A percentile compares a stretch with the other conserved stretches of the same genome.
Evolutionary conservation across 2,797 vertebrate species (phyloP).

Genomic region (Alosa sapidissima): DNA sequence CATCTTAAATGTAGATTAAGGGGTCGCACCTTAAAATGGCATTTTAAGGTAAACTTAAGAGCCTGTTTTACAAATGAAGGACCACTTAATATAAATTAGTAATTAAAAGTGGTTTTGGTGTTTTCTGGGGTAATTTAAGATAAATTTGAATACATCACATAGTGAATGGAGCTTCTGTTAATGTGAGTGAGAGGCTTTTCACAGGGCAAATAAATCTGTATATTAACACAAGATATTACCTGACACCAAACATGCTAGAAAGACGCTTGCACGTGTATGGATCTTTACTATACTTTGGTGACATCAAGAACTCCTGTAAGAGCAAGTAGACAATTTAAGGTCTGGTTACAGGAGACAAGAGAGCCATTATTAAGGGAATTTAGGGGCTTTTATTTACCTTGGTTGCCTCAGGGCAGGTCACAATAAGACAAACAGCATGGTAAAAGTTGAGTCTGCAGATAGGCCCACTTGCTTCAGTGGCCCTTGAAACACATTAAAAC

Average conservation of each 20-base stretch:
- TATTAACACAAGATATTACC: constrained; percentile 64
- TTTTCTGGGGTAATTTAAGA: no score
- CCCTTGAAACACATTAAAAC: constrained; percentile 64
- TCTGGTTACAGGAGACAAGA: neutral
- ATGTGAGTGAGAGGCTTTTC: no score
- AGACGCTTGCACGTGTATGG: constrained; percentile 66
- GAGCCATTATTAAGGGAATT: no score
- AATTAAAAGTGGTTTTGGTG: no score
- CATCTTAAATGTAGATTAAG: no score
- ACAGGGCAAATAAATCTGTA: no score
- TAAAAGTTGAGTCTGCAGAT: constrained; percentile 75
- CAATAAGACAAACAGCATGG: constrained; percentile 65
- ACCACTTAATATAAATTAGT: no score
- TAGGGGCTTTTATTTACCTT: constrained; percentile 76
- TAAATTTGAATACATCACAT: no score
- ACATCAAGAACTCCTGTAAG: constrained; percentile 86
- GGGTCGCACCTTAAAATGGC: no score
- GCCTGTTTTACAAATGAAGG: no score
- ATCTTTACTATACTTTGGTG: constrained; percentile 83
- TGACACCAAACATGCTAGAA: constrained; percentile 79
- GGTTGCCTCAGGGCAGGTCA: constrained; percentile 80
- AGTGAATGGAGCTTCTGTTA: no score
- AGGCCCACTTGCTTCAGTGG: constrained; percentile 77
- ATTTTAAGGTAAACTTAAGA: no score
- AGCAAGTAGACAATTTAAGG: neutral